Conservation (phyloP, 2,113 vertebrate species). For the Python bivittatus region DNA sequence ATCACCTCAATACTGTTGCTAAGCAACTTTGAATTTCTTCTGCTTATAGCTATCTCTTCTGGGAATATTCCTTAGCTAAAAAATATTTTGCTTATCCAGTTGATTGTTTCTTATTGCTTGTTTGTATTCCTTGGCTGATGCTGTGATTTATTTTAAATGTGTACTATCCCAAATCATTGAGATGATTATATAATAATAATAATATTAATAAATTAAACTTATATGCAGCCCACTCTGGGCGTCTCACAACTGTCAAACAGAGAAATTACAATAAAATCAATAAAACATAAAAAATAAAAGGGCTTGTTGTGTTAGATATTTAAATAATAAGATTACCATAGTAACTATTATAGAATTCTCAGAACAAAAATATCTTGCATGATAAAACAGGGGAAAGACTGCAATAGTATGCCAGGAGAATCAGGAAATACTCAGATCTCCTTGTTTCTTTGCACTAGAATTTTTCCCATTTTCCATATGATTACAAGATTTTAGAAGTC, state of each 20-base stretch:
- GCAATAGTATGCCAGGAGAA: not conserved
- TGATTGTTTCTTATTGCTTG: not conserved
- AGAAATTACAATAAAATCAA: not conserved
- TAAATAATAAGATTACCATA: not conserved
- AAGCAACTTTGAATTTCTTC: not conserved
- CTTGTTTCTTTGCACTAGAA: not conserved
- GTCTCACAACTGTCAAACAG: not conserved
- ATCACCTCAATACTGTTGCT: too few relatives aligned
- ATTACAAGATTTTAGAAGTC: not conserved
- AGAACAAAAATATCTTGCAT: not conserved
- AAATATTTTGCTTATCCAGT: not conserved
- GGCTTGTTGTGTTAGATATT: not conserved
- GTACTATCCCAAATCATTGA: not conserved
- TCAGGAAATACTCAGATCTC: not conserved
- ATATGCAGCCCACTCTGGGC: not conserved
- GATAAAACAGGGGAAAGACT: not conserved
- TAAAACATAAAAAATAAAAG: not conserved
- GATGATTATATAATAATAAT: not conserved
- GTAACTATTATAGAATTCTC: not conserved
- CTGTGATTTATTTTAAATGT: not conserved
- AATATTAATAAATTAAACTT: not conserved
- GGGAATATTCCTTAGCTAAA: not conserved
- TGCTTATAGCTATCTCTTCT: not conserved
- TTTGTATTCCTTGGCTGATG: not conserved
- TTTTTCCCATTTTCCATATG: too few relatives aligned